Conservation (phyloP, 2,888 invertebrate genomes). For the Sarcophaga rosellei region DNA sequence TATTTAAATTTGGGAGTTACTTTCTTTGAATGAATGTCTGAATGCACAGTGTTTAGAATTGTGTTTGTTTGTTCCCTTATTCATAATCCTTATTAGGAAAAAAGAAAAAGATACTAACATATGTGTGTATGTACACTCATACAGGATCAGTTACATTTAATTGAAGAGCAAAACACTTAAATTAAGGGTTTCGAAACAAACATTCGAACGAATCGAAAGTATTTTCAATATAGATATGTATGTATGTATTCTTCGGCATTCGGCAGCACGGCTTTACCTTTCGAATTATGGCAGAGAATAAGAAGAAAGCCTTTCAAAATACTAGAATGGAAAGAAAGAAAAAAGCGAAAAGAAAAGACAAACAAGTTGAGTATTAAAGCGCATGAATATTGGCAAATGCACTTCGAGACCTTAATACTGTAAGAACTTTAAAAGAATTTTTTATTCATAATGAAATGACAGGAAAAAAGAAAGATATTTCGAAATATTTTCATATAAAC, state of each 20-base stretch:
- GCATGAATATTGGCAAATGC: neutral
- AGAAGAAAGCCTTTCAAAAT: no score
- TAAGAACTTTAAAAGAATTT: neutral
- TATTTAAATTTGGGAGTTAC: conserved; percentile 40
- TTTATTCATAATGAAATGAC: neutral
- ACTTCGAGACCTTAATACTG: neutral
- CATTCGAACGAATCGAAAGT: conserved; percentile 30
- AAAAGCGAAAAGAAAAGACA: no score
- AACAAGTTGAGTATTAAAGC: no score
- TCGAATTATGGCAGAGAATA: no score
- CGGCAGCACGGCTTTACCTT: neutral
- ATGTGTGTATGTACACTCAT: neutral
- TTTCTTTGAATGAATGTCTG: conserved; percentile 10
- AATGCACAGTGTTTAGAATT: conserved; percentile 1
- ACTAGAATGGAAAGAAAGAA: no score
- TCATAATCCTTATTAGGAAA: conserved; percentile 46
- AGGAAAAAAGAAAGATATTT: no score
- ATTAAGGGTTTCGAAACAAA: conserved; percentile 3
- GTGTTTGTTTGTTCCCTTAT: conserved; percentile 25
- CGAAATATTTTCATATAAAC: no score
- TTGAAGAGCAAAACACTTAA: neutral
- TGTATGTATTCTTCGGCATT: neutral
- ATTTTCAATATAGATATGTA: neutral
- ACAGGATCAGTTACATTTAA: conserved; percentile 60
- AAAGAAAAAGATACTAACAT: neutral